Base-by-base conservation (phyloP, 2,113 vertebrate genomes). In the Gymnocephalus cernua region DNA sequence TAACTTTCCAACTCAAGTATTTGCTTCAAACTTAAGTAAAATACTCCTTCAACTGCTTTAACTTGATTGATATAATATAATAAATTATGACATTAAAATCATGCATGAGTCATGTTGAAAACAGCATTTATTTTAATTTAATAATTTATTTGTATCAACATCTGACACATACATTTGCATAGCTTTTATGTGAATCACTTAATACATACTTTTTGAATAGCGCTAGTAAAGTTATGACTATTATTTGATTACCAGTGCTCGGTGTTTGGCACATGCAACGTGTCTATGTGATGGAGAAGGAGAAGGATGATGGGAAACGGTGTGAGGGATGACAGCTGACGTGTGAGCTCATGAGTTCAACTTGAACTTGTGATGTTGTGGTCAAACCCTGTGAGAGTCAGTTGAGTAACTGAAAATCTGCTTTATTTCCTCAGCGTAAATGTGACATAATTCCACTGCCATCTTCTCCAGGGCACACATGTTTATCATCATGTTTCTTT, bases 281-380 rank as follows among this genome's bases (percentile, higher is more conserved):
- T 4, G 2, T 50, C 9, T 47, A 6, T 14, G 19, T 14, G 38
- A 9, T 50, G 27, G 2, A 19, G 51, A 53, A 8, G 44, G 18
- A 44, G 0, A 6, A 0, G 62, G 45, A 10, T 66, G 29, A 74
- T 66, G 56, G 18, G 41, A 72, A 38, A 16, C 35, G 18, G 21
- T 15, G 38, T 2, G 44, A 53, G 23, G 15, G 18, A 0, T 10
- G 67, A 29, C 83, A 50, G 74, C 79, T 81, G 81, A 68, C 32
- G 67, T n/a, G 29, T 32, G 61, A 80, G 61, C 25, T 80, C 86
- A 84, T 76, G 75, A 80, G 83, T 50, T 69, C 15, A 7, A 68
- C 15, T 18, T 53, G 51, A 86, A 21, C 84, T 75, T 86, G 74
- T 87, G 88, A 88, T 82, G 72, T 4, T 77, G 80, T 65, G 80